Evolutionary conservation across 2,888 invertebrate species (phyloP), one percentile per base, ranked within the genome.

Genomic region (Euplagia quadripunctaria): DNA sequence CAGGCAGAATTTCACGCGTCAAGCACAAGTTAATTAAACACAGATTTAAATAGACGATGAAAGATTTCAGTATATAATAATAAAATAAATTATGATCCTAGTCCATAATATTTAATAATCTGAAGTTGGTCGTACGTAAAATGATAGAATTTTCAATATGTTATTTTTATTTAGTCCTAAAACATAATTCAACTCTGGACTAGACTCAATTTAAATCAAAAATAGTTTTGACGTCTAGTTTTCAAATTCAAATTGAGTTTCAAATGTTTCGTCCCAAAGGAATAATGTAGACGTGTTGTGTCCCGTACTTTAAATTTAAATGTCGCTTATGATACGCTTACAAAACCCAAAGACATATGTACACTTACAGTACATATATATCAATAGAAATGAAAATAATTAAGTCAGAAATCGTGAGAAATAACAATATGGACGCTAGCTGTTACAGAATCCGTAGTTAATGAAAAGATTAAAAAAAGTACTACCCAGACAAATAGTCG

Each of bases 401-500:
- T 17, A 52, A 55, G 41, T 55, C 11, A 64, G 12, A 31, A 46
- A 67, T 63, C 16, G 5, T 63, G 31, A 68, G n/a, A 52, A 64
- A 68, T 51, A n/a, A 16, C 42, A 67, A 67, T 52, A 52, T 49
- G 9, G 6, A 0, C 14, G 46, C 64, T 43, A 63, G 52, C 51
- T 67, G 67, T 55, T 67, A 42, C 20, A 43, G 16, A 64, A 77
- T 31, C 61, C 14, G 14, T 31, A 0, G 51, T 51, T 16, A 51
- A 14, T 16, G 14, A 61, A 31, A 61, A 5, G 14, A 55, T 68
- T 55, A 6, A 46, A 69, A 86, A 87, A 85, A 82, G 81, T 79
- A 79, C 68, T 71, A 69, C 71, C 77, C 84, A 89, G 92, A 91
- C 90, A 93, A 92, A 92, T 93, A 92, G 90, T 91, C 87, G 91